These are phyloP conservation scores for Cliona cf. orientalis DNA, from an alignment of 37 sponge, comb jelly and placozoan genomes.

Conservation along the genomic window DNA sequence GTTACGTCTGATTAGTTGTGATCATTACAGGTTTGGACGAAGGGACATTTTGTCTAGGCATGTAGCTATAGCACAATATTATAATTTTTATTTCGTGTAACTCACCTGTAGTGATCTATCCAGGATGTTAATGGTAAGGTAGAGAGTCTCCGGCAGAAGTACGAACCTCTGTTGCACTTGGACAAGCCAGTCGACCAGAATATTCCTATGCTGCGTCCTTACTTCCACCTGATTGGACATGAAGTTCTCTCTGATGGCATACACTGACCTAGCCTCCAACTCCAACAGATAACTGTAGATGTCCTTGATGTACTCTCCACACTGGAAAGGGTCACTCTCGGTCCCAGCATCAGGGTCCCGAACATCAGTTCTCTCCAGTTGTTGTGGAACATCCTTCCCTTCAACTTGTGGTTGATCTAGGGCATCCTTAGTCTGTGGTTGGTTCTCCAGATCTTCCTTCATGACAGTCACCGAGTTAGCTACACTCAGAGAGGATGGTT, in stretches of 20 bases:
- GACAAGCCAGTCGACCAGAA: slow-evolving; percentile 80
- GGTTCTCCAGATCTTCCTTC: too few relatives aligned
- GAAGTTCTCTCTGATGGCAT: slow-evolving; percentile 33
- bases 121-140: slow-evolving; percentile 51
- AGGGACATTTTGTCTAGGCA: background rate
- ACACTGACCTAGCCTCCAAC: slow-evolving; percentile 15
- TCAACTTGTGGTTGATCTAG: too few relatives aligned
- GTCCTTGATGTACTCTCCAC: slow-evolving; percentile 30
- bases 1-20: background rate
- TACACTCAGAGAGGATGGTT: too few relatives aligned
- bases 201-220: slow-evolving; percentile 31
- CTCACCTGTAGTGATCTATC: slow-evolving; percentile 67
- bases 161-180: slow-evolving; percentile 48
- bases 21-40: too few relatives aligned
- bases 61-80: background rate
- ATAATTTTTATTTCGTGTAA: background rate
- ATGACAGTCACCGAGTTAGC: too few relatives aligned
- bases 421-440: too few relatives aligned
- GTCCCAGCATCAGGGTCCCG: slow-evolving; percentile 20
- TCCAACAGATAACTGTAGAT: slow-evolving; percentile 41
- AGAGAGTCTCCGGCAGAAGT: slow-evolving; percentile 69
- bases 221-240: slow-evolving; percentile 14
- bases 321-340: slow-evolving; percentile 43
- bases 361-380: too few relatives aligned
- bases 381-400: too few relatives aligned